These are phyloP conservation scores for Bradypus variegatus DNA, from an alignment of 2,797 vertebrate species.

Conservation along the genomic window DNA sequence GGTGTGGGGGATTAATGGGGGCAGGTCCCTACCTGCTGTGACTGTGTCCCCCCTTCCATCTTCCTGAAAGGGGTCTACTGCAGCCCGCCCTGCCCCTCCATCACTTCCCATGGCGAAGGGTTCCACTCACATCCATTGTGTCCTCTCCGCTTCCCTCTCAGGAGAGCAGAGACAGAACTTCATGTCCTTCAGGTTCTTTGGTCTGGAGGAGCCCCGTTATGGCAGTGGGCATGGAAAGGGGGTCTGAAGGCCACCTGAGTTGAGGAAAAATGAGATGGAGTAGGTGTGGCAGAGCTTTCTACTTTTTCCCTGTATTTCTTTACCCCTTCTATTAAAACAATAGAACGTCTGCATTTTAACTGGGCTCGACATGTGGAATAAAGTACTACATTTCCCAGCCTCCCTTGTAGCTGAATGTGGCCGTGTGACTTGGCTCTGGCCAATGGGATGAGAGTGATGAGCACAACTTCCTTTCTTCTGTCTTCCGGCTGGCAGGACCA, in stretches of 20 bases:
- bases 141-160: neutral
- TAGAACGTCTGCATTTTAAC: neutral
- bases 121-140: neutral
- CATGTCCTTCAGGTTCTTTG: neutral
- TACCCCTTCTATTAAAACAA: too few relatives aligned
- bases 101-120: fast-evolving
- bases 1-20: neutral
- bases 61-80: neutral
- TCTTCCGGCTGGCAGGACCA: neutral
- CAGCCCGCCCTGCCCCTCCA: neutral
- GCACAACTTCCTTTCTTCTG: fast-evolving
- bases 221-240: neutral
- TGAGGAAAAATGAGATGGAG: neutral
- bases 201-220: neutral
- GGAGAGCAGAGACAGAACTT: neutral
- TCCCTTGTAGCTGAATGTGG: neutral
- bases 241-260: neutral
- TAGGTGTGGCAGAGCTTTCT: neutral
- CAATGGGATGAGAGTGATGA: neutral
- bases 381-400: constrained; percentile 48
- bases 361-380: neutral
- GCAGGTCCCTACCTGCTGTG: neutral
- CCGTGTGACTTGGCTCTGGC: neutral
- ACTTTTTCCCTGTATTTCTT: neutral
- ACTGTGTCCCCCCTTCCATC: neutral